These are phyloP conservation scores for Axis porcinus DNA, from an alignment of 2,113 vertebrate species.

Conservation along the genomic window DNA sequence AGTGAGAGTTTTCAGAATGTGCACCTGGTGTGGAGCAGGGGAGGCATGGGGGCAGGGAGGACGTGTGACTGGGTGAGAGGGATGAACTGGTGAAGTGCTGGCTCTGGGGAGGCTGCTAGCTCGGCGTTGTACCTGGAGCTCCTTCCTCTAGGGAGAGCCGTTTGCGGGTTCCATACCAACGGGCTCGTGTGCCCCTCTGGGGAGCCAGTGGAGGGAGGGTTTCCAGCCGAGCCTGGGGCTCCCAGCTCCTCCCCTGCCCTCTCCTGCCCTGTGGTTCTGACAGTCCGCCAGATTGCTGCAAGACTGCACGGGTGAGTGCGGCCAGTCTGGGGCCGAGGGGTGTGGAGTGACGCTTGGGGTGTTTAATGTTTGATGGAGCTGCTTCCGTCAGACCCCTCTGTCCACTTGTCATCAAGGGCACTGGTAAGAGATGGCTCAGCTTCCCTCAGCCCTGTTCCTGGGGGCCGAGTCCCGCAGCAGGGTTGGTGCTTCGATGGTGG, in stretches of 20 bases:
- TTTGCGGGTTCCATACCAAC: conserved; percentile 51
- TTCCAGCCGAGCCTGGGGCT: background rate
- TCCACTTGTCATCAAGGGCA: background rate
- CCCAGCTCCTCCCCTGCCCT: background rate
- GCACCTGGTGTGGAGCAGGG: background rate
- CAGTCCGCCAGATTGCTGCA: background rate
- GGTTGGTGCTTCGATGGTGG: background rate
- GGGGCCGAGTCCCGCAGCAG: background rate
- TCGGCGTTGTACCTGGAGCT: background rate
- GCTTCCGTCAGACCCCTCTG: background rate
- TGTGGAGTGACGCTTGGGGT: background rate
- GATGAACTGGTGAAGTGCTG: background rate
- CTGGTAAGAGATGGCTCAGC: background rate
- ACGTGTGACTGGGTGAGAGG: background rate
- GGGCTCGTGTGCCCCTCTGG: conserved; percentile 14
- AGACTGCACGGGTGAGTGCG: conserved; percentile 21
- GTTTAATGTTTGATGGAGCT: background rate
- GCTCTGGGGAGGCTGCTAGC: background rate
- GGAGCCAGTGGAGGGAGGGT: background rate
- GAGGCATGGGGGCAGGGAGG: background rate
- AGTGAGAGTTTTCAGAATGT: background rate
- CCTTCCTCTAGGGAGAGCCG: conserved; percentile 15
- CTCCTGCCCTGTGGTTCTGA: background rate
- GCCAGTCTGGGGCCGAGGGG: background rate
- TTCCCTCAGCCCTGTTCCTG: background rate